Conservation (phyloP, 2,797 vertebrate genomes). For the Garrulus glandarius region DNA sequence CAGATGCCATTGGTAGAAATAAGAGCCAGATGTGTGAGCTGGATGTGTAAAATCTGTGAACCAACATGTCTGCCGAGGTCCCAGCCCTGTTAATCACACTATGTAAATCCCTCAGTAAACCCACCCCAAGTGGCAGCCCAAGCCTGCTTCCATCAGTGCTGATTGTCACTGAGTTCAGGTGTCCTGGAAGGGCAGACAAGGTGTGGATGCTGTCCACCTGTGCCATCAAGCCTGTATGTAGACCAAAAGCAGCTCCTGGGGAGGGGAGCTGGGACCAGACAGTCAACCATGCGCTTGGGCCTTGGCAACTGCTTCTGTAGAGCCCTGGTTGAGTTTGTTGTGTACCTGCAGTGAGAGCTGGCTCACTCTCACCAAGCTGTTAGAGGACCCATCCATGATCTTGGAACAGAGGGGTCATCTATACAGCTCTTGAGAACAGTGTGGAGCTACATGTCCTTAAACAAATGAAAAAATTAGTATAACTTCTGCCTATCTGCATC, state of each 20-base stretch:
- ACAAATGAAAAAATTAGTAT: neutral
- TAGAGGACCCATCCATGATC: fast-evolving
- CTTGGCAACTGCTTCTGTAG: neutral
- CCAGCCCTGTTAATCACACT: neutral
- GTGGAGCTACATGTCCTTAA: neutral
- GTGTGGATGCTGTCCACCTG: neutral
- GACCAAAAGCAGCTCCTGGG: neutral
- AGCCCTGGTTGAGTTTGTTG: neutral
- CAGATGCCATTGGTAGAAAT: neutral
- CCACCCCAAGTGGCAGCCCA: neutral
- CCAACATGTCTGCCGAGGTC: neutral
- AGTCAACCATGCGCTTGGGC: fast-evolving
- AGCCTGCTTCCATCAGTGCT: fast-evolving
- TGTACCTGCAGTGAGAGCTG: neutral
- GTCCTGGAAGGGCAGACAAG: fast-evolving
- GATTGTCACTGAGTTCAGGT: neutral
- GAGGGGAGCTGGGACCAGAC: neutral
- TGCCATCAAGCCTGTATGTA: neutral
- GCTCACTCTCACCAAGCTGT: neutral
- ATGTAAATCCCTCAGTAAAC: neutral
- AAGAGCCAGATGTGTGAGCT: neutral
- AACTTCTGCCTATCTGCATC: neutral
- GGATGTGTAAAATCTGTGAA: neutral
- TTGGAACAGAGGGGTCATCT: neutral
- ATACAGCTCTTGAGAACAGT: neutral